Evolutionary conservation across 2,888 invertebrate genomes (phyloP).

Genomic region (Machimus atricapillus): DNA sequence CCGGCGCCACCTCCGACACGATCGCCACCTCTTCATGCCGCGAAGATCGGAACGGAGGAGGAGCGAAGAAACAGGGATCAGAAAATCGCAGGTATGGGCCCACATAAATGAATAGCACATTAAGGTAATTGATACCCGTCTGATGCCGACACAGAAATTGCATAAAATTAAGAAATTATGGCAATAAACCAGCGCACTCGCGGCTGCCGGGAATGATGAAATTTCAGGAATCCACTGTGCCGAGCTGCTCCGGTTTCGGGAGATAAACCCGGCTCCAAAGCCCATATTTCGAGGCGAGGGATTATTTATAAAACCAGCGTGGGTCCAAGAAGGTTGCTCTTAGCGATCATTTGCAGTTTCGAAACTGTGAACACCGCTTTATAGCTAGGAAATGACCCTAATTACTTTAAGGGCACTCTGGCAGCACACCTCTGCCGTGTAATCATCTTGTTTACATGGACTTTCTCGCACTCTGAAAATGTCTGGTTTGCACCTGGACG

Average conservation of each 20-base stretch:
- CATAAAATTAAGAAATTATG: constrained; percentile 37
- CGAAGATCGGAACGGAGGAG: neutral
- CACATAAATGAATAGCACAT: constrained; percentile 25
- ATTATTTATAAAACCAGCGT: neutral
- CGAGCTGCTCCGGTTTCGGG: neutral
- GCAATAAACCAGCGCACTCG: constrained; percentile 6
- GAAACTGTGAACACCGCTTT: neutral
- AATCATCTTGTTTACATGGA: constrained; percentile 6
- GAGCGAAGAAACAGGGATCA: neutral
- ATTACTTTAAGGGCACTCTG: neutral
- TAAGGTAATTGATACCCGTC: constrained; percentile 27
- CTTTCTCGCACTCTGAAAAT: neutral
- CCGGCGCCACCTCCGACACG: neutral
- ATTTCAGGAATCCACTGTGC: neutral
- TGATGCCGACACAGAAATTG: constrained; percentile 19
- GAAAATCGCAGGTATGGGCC: neutral
- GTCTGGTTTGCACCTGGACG: neutral
- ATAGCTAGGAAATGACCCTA: neutral
- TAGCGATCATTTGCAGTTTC: neutral
- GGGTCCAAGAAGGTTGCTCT: neutral
- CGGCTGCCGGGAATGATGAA: constrained; percentile 22
- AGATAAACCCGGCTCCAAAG: neutral
- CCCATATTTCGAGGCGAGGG: neutral
- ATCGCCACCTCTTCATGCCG: neutral
- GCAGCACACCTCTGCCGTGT: neutral